phyloP scores from a whole-genome alignment of 2,888 invertebrate species.

The Epinotia brunnichana region DNA sequence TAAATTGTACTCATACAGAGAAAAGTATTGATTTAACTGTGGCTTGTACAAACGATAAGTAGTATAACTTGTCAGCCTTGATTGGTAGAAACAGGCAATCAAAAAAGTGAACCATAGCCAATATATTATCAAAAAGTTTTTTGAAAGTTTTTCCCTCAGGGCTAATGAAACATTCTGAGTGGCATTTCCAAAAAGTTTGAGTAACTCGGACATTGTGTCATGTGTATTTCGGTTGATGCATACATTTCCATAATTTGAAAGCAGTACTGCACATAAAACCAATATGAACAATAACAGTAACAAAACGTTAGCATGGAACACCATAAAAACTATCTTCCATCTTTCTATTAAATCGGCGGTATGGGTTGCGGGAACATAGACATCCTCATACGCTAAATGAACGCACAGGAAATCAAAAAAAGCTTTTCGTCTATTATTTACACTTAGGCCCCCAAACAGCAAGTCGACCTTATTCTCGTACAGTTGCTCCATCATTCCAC shows the following conservation, averaged over 20 bases:
- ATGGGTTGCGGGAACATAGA: slow-evolving; percentile 18
- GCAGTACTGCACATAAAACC: slow-evolving; percentile 25
- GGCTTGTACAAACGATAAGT: slow-evolving; percentile 28
- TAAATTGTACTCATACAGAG: slow-evolving; percentile 21
- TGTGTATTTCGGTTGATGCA: not conserved
- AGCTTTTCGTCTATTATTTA: slow-evolving; percentile 25
- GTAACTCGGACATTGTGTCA: slow-evolving; percentile 1
- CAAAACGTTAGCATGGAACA: slow-evolving; percentile 37
- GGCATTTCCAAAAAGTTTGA: slow-evolving; percentile 24
- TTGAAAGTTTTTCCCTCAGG: slow-evolving; percentile 13
- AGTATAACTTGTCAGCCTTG: slow-evolving; percentile 36
- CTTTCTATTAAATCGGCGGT: slow-evolving; percentile 27
- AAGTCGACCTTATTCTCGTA: slow-evolving; percentile 40
- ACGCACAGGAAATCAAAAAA: slow-evolving; percentile 37
- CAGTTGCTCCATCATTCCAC: slow-evolving; percentile 32
- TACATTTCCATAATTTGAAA: slow-evolving; percentile 12
- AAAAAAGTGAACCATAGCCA: slow-evolving; percentile 44
- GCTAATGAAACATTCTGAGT: slow-evolving; percentile 19
- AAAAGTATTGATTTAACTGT: slow-evolving; percentile 19
- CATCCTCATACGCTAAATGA: slow-evolving; percentile 41
- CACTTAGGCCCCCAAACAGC: slow-evolving; percentile 37
- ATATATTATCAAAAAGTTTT: slow-evolving; percentile 33
- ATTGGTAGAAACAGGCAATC: slow-evolving; percentile 38
- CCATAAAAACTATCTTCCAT: slow-evolving; percentile 42
- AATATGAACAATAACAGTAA: slow-evolving; percentile 26